Evolutionary conservation across 1,140 invertebrate species (phyloP), one percentile per base, ranked within the genome.

Genomic region (Drosophila ironensis): DNA sequence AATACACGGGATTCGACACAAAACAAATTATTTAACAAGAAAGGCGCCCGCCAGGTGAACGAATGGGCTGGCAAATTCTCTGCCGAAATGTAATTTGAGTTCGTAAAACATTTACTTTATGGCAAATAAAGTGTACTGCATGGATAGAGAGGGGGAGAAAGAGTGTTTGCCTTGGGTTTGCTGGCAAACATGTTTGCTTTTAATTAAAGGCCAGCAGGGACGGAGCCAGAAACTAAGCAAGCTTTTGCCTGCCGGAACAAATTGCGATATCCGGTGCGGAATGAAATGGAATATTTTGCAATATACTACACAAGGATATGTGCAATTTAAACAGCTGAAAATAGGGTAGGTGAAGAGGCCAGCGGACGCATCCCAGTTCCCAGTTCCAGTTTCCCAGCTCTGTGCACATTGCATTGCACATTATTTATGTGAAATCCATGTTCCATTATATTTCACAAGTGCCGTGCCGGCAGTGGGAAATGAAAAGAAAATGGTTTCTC

Each of bases 401-500:
- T 28, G 17, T 61, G 54, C 54, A 63, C 48, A 40, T 30, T 48
- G 33, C 42, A 63, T 16, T 20, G 46, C 24, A 24, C 33, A 63
- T 28, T 50, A 67, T 68, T 60, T 73, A 67, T 68, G 42, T 61
- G 30, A 52, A 35, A 42, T 41, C 41, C 51, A 66, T 75, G 48
- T 28, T 66, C 53, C 42, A 70, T 74, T 67, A 52, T 81, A 38
- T 71, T 25, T 17, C 50, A 81, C 57, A 81, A 75, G 76, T 81
- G 50, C 44, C 37, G 44, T 35, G 44, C 40, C 16, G 40, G 38
- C 27, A 24, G 35, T 11, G 50, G 54, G n/a, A 72, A 84, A 82
- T 77, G 56, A 84, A 84, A 82, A 82, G 78, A 77, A 81, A 77
- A 84, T 84, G 76, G 78, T 77, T 72, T 54, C 45, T 41, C 68